phyloP scores from a whole-genome alignment of 2,888 invertebrate genomes.

The Charanyca ferruginea region DNA sequence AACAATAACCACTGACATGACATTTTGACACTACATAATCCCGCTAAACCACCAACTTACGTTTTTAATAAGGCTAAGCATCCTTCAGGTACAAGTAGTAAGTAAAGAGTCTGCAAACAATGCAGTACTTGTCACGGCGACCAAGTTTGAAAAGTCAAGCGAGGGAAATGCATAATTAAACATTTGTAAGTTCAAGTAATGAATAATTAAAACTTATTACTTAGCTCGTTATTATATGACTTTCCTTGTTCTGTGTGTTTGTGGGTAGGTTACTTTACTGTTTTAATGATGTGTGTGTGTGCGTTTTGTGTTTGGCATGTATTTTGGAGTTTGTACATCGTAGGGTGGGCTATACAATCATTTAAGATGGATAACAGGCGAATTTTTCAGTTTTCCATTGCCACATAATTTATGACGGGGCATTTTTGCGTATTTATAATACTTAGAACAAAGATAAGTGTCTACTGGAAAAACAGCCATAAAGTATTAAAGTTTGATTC shows the following conservation, averaged over 20 bases:
- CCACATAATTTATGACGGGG: background rate
- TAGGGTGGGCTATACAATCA: background rate
- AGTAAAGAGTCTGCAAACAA: slow-evolving; percentile 27
- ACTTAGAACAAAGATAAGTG: too few species aligned
- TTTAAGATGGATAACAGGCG: background rate
- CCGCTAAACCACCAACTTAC: background rate
- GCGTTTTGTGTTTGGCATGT: too few species aligned
- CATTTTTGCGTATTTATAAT: too few species aligned
- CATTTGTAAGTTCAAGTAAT: slow-evolving; percentile 58
- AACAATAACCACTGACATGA: background rate
- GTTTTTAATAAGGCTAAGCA: slow-evolving; percentile 13
- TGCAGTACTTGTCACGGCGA: slow-evolving; percentile 41
- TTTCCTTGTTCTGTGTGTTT: slow-evolving; percentile 10
- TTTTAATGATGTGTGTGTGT: slow-evolving; percentile 7
- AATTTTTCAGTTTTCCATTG: too few species aligned
- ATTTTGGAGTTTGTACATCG: background rate
- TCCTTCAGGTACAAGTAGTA: slow-evolving; percentile 8
- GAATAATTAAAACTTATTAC: slow-evolving; percentile 63
- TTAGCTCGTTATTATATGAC: slow-evolving; percentile 51
- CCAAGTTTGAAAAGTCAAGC: slow-evolving; percentile 57
- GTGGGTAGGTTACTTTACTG: background rate
- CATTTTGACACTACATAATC: slow-evolving; percentile 8
- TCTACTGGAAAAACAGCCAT: too few species aligned
- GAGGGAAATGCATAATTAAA: slow-evolving; percentile 61
- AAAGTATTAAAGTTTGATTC: too few species aligned